phyloP scores from a whole-genome alignment of 1,140 invertebrate genomes.

The Pseudobourletiella spinata region DNA sequence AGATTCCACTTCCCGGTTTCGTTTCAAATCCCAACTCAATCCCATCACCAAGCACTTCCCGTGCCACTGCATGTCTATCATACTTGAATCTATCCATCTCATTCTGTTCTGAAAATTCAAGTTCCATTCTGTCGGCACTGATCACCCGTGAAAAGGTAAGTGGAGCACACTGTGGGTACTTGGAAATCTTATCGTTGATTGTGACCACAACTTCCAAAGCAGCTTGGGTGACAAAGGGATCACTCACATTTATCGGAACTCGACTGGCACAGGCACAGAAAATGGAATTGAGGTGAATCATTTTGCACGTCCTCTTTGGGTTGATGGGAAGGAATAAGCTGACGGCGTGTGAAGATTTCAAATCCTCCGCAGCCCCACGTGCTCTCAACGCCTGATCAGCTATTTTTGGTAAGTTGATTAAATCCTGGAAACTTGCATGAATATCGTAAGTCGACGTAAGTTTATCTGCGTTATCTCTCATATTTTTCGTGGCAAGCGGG shows the following conservation, averaged over 20 bases:
- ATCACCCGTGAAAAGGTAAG: too few species aligned
- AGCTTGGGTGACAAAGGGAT: background rate
- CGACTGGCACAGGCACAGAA: background rate
- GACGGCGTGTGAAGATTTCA: background rate
- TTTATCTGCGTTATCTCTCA: conserved; percentile 60
- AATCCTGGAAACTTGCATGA: conserved; percentile 59
- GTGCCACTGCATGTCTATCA: too few species aligned
- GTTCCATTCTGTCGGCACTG: too few species aligned
- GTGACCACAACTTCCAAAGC: background rate
- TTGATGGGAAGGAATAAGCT: background rate
- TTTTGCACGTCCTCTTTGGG: background rate
- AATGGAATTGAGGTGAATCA: background rate
- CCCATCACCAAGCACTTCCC: background rate
- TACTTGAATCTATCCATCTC: too few species aligned
- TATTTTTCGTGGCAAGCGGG: conserved; percentile 53
- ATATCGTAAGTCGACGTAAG: conserved; percentile 78
- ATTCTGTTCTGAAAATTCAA: too few species aligned
- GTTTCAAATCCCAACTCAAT: background rate
- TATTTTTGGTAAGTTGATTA: conserved; percentile 45
- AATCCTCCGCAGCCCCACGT: background rate
- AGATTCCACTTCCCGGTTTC: background rate
- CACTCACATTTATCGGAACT: background rate
- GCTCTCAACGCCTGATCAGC: background rate
- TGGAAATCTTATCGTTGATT: background rate
- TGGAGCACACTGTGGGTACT: background rate